Percentiles rank a stretch among this genome's conserved stretches.
Conservation (phyloP, 2,797 vertebrate genomes). For the Xiphorhynchus erythropygius region DNA sequence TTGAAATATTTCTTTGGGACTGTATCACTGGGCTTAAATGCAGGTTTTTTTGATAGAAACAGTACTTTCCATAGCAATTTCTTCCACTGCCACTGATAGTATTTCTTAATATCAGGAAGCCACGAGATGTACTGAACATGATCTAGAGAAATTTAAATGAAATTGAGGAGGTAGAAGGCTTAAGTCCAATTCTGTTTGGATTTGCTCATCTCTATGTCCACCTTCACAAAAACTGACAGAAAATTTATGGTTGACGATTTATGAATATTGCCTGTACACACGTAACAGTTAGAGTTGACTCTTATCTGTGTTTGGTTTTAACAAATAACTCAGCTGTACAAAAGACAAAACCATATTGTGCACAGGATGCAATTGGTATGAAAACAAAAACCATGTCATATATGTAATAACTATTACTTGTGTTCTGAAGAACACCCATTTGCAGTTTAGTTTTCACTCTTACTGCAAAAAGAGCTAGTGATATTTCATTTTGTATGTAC, state of each 20-base stretch:
- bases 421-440: not conserved
- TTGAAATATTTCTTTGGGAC: not conserved
- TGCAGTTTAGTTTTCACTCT: not conserved
- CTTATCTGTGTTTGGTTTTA: not conserved
- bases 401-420: not conserved
- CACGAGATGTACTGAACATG: not conserved
- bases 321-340: not conserved
- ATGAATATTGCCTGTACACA: not conserved
- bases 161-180: not conserved
- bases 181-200: not conserved
- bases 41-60: not conserved
- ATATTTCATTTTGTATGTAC: not conserved
- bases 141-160: not conserved
- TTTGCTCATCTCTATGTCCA: not conserved
- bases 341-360: not conserved
- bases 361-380: not conserved
- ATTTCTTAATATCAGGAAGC: accelerated
- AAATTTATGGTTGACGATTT: not conserved
- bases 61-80: not conserved
- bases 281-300: not conserved
- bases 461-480: not conserved
- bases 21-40: not conserved
- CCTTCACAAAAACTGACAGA: not conserved
- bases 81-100: not conserved
- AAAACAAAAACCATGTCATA: not conserved